These are phyloP conservation scores for Hormaphis cornu DNA, from an alignment of 1,140 invertebrate species.

Conservation along the genomic window DNA sequence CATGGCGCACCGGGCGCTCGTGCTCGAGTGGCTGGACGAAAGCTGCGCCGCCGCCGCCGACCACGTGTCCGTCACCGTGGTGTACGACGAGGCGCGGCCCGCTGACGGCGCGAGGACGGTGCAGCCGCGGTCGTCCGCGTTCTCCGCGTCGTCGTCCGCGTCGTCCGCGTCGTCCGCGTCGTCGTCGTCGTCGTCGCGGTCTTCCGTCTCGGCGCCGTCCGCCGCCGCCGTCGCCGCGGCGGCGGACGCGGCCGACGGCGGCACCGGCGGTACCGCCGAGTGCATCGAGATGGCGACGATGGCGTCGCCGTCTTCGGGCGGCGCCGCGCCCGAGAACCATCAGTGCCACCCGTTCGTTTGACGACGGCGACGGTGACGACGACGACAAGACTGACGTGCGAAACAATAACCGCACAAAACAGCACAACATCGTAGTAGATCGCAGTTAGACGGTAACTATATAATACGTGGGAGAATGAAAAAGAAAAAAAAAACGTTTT, in stretches of 20 bases:
- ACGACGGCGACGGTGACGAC: background rate
- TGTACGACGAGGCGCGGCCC: slow-evolving; percentile 3
- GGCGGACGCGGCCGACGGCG: background rate
- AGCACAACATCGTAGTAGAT: no score
- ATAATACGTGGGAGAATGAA: no score
- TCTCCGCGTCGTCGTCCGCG: background rate
- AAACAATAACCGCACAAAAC: no score
- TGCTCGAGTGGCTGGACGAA: slow-evolving; percentile 8
- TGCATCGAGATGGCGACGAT: slow-evolving; percentile 1
- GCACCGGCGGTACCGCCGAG: background rate
- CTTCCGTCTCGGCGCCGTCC: background rate
- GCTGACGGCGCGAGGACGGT: background rate
- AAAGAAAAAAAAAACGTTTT: no score
- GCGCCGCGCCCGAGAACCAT: background rate
- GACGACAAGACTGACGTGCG: no score
- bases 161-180: background rate
- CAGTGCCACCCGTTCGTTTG: slow-evolving; percentile 19
- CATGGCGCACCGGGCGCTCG: slow-evolving; percentile 1
- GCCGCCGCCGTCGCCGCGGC: background rate
- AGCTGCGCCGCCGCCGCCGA: background rate
- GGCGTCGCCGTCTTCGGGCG: background rate
- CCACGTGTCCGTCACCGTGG: background rate
- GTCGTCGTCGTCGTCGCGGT: background rate
- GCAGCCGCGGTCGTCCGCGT: background rate
- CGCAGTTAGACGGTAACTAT: no score